Base-by-base conservation (phyloP, 2,888 invertebrate species). In the Hyles lineata region DNA sequence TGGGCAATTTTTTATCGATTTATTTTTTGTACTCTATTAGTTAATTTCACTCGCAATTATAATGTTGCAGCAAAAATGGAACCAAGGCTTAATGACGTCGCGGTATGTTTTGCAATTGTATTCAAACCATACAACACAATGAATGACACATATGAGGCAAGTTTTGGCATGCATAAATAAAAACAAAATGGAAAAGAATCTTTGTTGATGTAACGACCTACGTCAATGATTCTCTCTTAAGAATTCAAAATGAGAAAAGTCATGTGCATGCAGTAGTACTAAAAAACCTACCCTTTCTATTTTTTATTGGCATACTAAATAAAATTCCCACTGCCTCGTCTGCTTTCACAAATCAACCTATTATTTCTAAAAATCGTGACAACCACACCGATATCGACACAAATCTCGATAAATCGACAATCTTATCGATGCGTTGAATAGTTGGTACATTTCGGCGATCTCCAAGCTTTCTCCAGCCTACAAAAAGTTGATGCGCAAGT, bases 391-490 rank as follows among this genome's bases (percentile, higher is more conserved):
- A 71, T 76, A 78, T 78, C 77, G 75, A 76, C 74, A 73, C 75
- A 50, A 74, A 70, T 74, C 67, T 71, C 71, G 70, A 50, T 61
- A 69, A 43, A 73, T 52, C 70, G 69, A 71, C 62, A 70, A 73
- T 71, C 69, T 73, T 79, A 79, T 80, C 79, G 78, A 80, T 82
- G 79, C 77, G 78, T 75, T 79, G 79, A 79, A 77, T 79, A 70
- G 75, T 72, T 79, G 82, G 78, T 82, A 82, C 77, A 78, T 82
- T 80, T 81, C 74, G 81, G 76, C 75, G 75, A 80, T 80, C 77
- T 78, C 74, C 83, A 81, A 84, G 86, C 91, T 91, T 92, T 92
- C 91, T 86, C 90, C 86, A 83, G 82, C 84, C 83, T 78, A 89
- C 83, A 83, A 86, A 89, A 87, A 85, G 82, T 81, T 81, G 84